Evolutionary conservation across 2,113 vertebrate genomes (phyloP), one percentile per base, ranked within the genome.

Genomic region (Himantopus leucocephalus): DNA sequence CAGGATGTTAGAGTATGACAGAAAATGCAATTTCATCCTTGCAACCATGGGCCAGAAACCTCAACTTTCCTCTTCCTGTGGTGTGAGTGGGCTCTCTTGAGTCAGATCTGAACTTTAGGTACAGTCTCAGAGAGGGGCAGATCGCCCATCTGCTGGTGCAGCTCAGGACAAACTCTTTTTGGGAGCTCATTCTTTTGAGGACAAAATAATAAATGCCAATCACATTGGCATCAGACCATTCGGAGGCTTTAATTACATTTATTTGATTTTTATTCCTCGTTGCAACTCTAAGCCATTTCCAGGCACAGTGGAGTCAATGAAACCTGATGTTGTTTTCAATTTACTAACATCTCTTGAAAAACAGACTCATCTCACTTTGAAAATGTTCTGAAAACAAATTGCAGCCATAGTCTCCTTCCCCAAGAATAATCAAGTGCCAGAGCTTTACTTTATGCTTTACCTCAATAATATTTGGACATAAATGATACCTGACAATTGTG

Each of bases 201-300:
- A 73, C 2, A 10, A 81, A 95, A 91, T 64, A 93, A 72, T 91
- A 91, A 84, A 43, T 64, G 79, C 32, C 93, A 86, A 73, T 96
- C 85, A 86, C 63, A 50, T 59, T 83, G 72, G 22, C 74, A 77
- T 62, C 59, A 82, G 92, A 67, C 18, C 86, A 73, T 89, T 95
- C 85, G 66, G 73, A 94, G 52, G 23, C 71, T 94, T 94, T 95
- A 94, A 95, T 95, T 92, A 73, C 50, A 88, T 91, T 90, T 70
- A 91, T 94, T 96, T 92, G 55, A 58, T 58, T 94, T 89, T 97
- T 87, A 70, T 82, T 92, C 78, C 29, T 95, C 80, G 34, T 74
- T 91, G 63, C 53, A 91, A 21, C n/a, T 92, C 68, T 84, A 47
- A 89, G 73, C 43, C 19, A 4, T 88, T 92, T 92, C 75, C 72